These are phyloP conservation scores for Phoxinus dragarum DNA, from an alignment of 2,797 vertebrate genomes.

Conservation along the genomic window DNA sequence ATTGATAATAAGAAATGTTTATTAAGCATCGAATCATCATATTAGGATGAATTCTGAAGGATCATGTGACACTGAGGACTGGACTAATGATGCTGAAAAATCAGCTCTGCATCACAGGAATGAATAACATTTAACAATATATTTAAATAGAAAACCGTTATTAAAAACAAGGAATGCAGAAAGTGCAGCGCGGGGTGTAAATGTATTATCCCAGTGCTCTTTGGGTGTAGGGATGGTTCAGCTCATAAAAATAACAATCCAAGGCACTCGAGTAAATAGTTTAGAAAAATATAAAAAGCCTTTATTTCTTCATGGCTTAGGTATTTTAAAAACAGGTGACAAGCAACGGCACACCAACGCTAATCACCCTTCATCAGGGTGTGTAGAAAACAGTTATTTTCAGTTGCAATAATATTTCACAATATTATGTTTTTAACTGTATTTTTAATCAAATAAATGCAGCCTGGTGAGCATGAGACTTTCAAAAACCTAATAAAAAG, in stretches of 20 bases:
- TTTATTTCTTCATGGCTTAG: too few relatives aligned
- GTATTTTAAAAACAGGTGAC: too few relatives aligned
- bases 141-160: background rate
- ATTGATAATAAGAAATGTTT: background rate
- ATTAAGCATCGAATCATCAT: background rate
- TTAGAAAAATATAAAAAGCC: too few relatives aligned
- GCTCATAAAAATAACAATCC: too few relatives aligned
- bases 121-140: background rate
- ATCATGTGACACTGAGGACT: background rate
- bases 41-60: background rate
- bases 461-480: background rate
- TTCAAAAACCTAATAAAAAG: background rate
- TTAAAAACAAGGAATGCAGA: too few relatives aligned
- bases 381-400: background rate
- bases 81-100: background rate
- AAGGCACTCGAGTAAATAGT: too few relatives aligned
- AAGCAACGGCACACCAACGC: too few relatives aligned
- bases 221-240: too few relatives aligned
- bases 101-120: background rate
- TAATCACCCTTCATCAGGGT: too few relatives aligned
- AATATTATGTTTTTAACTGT: background rate
- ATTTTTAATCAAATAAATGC: background rate
- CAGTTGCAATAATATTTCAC: too few relatives aligned
- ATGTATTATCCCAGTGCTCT: too few relatives aligned
- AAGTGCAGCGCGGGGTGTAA: too few relatives aligned